Evolutionary conservation across 2,113 vertebrate species (phyloP).

Genomic region (Cromileptes altivelis): DNA sequence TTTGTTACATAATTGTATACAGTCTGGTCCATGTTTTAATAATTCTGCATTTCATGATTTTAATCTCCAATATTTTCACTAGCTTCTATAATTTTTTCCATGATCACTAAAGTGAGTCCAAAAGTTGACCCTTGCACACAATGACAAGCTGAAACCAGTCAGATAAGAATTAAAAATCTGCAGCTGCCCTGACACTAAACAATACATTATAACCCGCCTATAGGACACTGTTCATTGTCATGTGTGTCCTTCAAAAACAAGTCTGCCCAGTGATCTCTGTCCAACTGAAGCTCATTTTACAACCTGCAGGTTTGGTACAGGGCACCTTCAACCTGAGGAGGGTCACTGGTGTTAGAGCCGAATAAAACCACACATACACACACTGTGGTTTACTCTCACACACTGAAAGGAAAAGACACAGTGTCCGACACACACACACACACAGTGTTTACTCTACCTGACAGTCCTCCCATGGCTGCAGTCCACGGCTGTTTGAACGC

Average conservation of each 20-base stretch:
- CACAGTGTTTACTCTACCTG: constrained; percentile 83
- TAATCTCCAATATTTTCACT: background rate
- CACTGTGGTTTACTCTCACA: background rate
- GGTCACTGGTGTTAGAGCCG: background rate
- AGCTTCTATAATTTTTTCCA: background rate
- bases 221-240: background rate
- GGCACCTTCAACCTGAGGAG: background rate
- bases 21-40: background rate
- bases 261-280: background rate
- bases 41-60: background rate
- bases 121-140: background rate
- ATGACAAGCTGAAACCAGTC: background rate
- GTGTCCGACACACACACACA: background rate
- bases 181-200: background rate
- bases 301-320: background rate
- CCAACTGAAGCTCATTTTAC: background rate
- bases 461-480: constrained; percentile 91
- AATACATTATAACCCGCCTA: background rate
- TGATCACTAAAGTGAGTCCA: background rate
- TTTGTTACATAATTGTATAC: too few species aligned
- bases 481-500: constrained; percentile 89
- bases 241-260: background rate
- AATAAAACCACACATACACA: background rate
- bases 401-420: background rate
- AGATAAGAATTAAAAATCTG: background rate